A percentile compares a stretch with the other conserved stretches of the same genome.
phyloP scores from a whole-genome alignment of 1,140 invertebrate genomes.

The Dysdera silvatica region DNA sequence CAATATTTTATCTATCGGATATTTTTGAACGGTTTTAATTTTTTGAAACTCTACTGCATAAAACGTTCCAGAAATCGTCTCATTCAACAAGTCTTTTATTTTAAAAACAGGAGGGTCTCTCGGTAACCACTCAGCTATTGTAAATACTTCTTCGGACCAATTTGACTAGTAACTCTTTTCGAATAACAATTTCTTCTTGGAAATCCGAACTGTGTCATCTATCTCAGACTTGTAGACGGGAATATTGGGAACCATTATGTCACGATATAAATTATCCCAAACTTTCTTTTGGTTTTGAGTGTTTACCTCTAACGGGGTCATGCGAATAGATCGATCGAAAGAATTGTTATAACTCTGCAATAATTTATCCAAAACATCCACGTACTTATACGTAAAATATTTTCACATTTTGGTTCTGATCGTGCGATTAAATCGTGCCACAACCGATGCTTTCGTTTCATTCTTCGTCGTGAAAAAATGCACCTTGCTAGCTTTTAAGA shows the following conservation, averaged over 20 bases:
- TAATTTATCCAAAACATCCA: conserved; percentile 40
- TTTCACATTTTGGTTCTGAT: conserved; percentile 45
- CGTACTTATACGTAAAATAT: conserved; percentile 45
- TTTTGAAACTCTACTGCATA: conserved; percentile 23
- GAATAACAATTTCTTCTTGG: conserved; percentile 17
- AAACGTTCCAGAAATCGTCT: conserved; percentile 18
- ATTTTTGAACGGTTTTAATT: background rate
- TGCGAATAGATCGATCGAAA: conserved; percentile 43
- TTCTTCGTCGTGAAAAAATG: conserved; percentile 46
- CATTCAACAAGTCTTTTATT: conserved; percentile 4
- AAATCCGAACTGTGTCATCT: conserved; percentile 35
- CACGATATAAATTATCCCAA: conserved; percentile 3
- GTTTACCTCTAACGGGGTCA: conserved; percentile 40
- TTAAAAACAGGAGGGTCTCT: conserved; percentile 5
- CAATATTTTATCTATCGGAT: background rate
- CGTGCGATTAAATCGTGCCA: conserved; percentile 47
- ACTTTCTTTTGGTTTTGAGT: conserved; percentile 36
- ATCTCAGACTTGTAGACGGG: conserved; percentile 34
- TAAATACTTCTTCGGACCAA: conserved; percentile 28
- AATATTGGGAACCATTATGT: background rate
- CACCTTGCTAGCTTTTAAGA: conserved; percentile 40
- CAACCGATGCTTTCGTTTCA: conserved; percentile 44
- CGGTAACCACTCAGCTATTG: background rate
- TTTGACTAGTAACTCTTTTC: conserved; percentile 25
- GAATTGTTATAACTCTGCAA: conserved; percentile 45